Evolutionary conservation across 2,888 invertebrate species (phyloP).

Genomic region (Sinelater perroti): DNA sequence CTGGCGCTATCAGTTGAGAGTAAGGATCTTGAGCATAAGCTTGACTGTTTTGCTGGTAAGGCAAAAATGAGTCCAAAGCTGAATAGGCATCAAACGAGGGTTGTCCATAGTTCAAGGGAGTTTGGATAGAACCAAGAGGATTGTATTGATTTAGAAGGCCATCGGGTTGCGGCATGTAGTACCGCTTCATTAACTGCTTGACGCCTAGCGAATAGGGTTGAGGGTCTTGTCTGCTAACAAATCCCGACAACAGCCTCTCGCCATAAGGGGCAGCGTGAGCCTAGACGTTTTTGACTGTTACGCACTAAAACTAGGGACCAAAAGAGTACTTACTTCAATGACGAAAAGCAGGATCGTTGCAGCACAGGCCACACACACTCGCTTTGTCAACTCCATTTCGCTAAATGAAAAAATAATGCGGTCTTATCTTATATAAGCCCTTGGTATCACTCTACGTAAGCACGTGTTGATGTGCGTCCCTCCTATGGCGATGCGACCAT

Average conservation of each 20-base stretch:
- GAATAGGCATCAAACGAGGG: background rate
- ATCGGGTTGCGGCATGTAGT: background rate
- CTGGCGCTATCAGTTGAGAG: background rate
- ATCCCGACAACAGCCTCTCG: conserved; percentile 4
- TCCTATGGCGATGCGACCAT: too few relatives aligned
- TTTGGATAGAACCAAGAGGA: background rate
- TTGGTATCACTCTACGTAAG: too few relatives aligned
- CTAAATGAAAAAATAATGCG: background rate
- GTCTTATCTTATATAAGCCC: conserved; percentile 13
- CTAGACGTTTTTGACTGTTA: background rate
- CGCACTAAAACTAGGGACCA: background rate
- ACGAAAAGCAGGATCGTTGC: background rate
- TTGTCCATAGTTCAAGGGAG: background rate
- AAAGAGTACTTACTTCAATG: background rate
- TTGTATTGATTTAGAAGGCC: background rate
- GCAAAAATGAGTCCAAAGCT: background rate
- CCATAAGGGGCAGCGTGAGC: background rate
- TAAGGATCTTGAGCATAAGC: conserved; percentile 2
- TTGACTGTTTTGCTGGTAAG: background rate
- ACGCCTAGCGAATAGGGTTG: background rate
- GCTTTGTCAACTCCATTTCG: background rate
- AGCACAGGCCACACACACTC: conserved; percentile 3
- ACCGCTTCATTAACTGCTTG: background rate
- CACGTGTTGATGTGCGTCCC: conserved; percentile 3
- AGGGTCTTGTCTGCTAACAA: background rate